Evolutionary conservation across 2,113 vertebrate species (phyloP), one percentile per base, ranked within the genome.

Genomic region (Podarcis muralis): DNA sequence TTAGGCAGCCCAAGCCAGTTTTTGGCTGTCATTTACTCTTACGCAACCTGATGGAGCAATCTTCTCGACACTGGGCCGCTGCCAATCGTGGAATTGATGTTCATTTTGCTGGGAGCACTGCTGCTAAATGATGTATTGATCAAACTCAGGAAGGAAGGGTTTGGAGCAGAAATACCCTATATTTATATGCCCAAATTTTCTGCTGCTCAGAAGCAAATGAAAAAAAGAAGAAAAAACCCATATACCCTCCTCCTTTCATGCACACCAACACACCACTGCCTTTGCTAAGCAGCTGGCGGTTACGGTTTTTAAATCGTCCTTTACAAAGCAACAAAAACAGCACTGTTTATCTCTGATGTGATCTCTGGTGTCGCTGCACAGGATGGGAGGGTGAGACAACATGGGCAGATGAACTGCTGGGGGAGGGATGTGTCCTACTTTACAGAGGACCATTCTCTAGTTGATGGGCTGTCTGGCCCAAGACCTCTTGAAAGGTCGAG

Each of bases 81-180:
- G 80, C 85, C 80, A 90, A 48, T 71, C 32, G 80, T 71, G 66
- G 75, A 83, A 83, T 32, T 40, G 48, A 87, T 87, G 85, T 71
- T 87, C 89, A 83, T 90, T 90, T 78, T 90, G 79, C 89, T 71
- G 35, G 85, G 62, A 87, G 65, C 85, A 78, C 81, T 78, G 48
- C 74, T 90, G 74, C 85, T 87, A 83, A 90, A 82, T 83, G 85
- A 90, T 78, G 53, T 83, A 90, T 87, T 72, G 80, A 87, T 79
- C 89, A 87, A 71, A 81, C 81, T 27, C 30, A 43, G 32, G 59
- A 86, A 77, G 78, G 59, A 27, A 43, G 32, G 27, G 22, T 72
- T 83, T 62, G 25, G 53, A 87, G 35, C 43, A 90, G 65, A 43
- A 43, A 53, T 40, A 12, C 16, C 71, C 11, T 43, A 43, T 68